Conservation (phyloP, 1,140 invertebrate genomes). For the Heterodera schachtii region DNA sequence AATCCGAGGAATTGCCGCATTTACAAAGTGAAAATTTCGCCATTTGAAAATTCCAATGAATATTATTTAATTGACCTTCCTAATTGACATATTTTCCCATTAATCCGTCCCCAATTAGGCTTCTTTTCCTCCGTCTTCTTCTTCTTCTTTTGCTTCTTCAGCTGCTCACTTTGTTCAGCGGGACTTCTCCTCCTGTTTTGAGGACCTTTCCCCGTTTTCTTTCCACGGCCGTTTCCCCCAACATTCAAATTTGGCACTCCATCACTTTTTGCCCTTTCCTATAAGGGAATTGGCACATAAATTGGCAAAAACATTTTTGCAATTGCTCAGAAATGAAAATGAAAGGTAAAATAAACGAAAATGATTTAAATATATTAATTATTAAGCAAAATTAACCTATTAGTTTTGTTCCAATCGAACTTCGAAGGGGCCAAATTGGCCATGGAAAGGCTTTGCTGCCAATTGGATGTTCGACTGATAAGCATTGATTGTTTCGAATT, state of each 20-base stretch:
- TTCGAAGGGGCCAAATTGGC: background rate
- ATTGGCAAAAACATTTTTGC: conserved; percentile 4
- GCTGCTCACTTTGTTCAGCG: background rate
- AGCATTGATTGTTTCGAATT: background rate
- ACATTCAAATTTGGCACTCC: background rate
- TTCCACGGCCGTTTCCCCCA: conserved; percentile 13
- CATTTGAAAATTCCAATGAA: background rate
- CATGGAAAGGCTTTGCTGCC: background rate
- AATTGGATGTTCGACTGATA: background rate
- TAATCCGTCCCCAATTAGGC: background rate
- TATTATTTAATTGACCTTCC: background rate
- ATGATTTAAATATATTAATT: background rate
- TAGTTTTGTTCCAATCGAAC: background rate
- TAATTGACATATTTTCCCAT: background rate
- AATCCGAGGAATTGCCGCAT: background rate
- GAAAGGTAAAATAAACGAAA: background rate
- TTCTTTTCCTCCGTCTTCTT: background rate
- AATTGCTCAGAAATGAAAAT: background rate
- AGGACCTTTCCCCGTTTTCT: background rate
- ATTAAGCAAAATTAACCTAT: background rate
- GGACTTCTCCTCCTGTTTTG: background rate
- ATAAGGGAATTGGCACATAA: background rate
- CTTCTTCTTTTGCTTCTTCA: background rate
- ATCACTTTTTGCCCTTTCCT: background rate
- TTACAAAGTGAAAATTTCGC: background rate